Evolutionary conservation across 2,113 vertebrate genomes (phyloP).

Genomic region (Lepus timidus): DNA sequence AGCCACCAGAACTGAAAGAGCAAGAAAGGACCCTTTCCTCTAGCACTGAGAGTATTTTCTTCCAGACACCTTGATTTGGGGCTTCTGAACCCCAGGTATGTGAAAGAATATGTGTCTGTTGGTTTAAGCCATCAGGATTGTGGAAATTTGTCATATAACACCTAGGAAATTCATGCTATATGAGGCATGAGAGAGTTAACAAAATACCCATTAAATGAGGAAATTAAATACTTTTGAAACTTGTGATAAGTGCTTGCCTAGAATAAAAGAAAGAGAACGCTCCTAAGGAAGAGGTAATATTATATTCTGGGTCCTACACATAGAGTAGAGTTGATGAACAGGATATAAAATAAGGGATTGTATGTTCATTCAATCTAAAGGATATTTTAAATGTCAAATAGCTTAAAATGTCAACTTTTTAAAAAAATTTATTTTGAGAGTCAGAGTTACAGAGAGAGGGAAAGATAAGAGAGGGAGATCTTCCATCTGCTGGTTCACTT

Average conservation of each 20-base stretch:
- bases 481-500: no score
- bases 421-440: background rate
- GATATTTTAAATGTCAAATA: background rate
- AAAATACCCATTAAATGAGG: background rate
- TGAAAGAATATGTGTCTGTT: background rate
- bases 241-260: background rate
- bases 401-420: slow-evolving; percentile 13
- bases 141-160: background rate
- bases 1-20: background rate
- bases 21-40: background rate
- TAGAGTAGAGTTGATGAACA: background rate
- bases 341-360: background rate
- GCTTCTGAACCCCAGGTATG: background rate
- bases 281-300: background rate
- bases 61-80: background rate
- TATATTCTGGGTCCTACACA: background rate
- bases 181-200: background rate
- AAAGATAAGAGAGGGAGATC: no score
- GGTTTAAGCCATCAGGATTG: background rate
- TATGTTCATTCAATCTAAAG: background rate
- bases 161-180: background rate
- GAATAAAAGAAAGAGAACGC: background rate
- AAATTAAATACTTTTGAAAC: background rate
- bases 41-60: rapidly evolving
- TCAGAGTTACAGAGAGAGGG: no score